phyloP scores from a whole-genome alignment of 2,797 vertebrate genomes.

The Alosa sapidissima region DNA sequence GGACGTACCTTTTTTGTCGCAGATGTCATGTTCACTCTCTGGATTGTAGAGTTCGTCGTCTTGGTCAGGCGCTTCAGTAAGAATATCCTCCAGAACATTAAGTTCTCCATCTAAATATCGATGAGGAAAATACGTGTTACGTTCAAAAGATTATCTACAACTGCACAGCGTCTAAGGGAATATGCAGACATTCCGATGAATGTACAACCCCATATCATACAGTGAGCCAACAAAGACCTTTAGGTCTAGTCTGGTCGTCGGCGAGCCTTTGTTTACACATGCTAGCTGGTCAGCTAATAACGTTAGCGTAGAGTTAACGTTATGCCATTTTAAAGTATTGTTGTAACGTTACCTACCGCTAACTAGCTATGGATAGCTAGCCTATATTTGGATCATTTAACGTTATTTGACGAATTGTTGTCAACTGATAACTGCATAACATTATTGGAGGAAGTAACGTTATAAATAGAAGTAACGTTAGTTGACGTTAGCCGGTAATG shows the following conservation, averaged over 20 bases:
- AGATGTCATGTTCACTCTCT: constrained; percentile 88
- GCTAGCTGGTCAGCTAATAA: not conserved
- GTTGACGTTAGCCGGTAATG: not conserved
- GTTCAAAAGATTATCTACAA: not conserved
- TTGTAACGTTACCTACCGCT: not conserved
- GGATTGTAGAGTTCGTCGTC: constrained; percentile 97
- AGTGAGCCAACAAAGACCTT: not conserved
- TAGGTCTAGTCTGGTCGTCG: not conserved
- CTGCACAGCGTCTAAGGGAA: not conserved
- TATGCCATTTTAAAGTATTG: not conserved
- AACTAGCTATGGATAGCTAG: not conserved
- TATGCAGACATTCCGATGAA: not conserved
- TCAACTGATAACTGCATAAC: too few relatives aligned
- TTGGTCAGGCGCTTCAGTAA: constrained; percentile 97
- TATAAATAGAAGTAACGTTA: too few relatives aligned
- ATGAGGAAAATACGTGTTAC: not conserved
- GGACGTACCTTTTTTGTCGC: constrained; percentile 87
- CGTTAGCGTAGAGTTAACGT: too few relatives aligned
- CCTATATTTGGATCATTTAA: not conserved
- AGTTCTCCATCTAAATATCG: constrained; percentile 86
- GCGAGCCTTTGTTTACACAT: not conserved
- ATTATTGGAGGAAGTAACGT: too few relatives aligned
- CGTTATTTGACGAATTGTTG: not conserved
- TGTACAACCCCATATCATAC: not conserved
- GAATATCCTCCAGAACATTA: constrained; percentile 94